Conservation (phyloP, 2,797 vertebrate genomes). For the Enteromius paludinosus region DNA sequence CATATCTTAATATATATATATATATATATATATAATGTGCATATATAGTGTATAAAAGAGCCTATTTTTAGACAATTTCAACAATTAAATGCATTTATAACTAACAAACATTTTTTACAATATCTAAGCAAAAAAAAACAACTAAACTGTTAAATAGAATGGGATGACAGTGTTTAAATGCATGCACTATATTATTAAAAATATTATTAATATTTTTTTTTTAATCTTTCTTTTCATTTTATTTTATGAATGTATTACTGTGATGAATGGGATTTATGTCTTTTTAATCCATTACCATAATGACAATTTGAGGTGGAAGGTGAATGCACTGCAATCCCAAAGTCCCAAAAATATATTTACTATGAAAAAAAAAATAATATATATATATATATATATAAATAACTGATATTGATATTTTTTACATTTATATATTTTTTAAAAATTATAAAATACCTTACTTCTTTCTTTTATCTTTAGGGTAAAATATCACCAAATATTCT, state of each 20-base stretch:
- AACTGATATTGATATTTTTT: no score
- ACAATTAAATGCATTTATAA: neutral
- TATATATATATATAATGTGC: neutral
- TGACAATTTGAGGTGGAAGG: neutral
- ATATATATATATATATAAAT: no score
- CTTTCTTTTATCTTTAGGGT: neutral
- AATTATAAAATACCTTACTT: neutral
- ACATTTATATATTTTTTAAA: neutral
- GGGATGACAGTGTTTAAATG: no score
- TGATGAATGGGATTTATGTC: neutral
- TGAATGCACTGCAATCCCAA: neutral
- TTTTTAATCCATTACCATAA: neutral
- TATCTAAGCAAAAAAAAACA: neutral
- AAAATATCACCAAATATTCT: neutral
- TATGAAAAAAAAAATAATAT: no score
- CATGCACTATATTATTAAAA: no score
- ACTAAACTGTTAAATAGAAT: no score
- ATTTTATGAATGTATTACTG: no score
- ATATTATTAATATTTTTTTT: no score
- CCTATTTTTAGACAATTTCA: neutral
- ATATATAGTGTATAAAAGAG: neutral
- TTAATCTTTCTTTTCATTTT: no score
- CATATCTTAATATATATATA: no score
- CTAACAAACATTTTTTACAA: neutral
- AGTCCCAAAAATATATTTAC: neutral